Base-by-base conservation (phyloP, 2,888 invertebrate species). In the Invenusta paracnida region DNA sequence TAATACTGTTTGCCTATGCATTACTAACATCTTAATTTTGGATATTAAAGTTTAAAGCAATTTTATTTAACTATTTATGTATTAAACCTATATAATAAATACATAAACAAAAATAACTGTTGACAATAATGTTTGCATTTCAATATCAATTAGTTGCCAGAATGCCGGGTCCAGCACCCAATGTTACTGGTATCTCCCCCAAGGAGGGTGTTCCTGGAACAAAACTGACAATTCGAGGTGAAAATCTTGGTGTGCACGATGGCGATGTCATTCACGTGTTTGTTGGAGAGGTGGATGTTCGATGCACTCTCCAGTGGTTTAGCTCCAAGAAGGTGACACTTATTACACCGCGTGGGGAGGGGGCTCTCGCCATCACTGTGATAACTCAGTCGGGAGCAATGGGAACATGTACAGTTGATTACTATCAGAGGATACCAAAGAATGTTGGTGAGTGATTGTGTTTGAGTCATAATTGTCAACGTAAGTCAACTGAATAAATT, bases 121-220 rank as follows among this genome's bases (percentile, higher is more conserved):
- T n/a, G n/a, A n/a, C n/a, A n/a, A n/a, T n/a, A n/a, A n/a, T n/a
- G n/a, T n/a, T n/a, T n/a, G n/a, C n/a, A n/a, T n/a, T n/a, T n/a
- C n/a, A n/a, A n/a, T n/a, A n/a, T n/a, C n/a, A n/a, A n/a, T n/a
- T n/a, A n/a, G n/a, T n/a, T n/a, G n/a, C n/a, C n/a, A n/a, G n/a
- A n/a, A n/a, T n/a, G n/a, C n/a, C n/a, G n/a, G n/a, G n/a, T 67
- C n/a, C 73, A 30, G 30, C 73, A 79, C 96, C 96, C 11, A 94
- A 96, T 85, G 97, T 98, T 25, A 97, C 97, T 79, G 99, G 99
- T 29, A 94, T 99, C 87, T 98, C 98, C 0, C 99, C 99, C 0
- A 98, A 97, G 90, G 98, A 99, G 92, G 99, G 98, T 0, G 96
- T 96, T 73, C 98, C 98, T 11, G 98, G 98, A 5, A 98, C 98